Conservation (phyloP, 2,888 invertebrate genomes). For the Synergus umbraculus region DNA sequence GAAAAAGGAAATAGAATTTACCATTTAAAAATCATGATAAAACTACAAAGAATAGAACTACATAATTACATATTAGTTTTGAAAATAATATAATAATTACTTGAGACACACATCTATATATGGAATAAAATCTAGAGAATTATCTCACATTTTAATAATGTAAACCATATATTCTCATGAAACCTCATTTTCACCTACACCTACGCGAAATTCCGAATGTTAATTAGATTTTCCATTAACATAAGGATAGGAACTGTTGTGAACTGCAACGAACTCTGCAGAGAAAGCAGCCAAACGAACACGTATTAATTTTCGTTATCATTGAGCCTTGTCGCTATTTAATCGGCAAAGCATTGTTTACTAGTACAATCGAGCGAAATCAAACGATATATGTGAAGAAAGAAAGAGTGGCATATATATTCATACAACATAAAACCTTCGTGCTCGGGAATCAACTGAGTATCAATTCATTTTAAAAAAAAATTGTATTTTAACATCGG, state of each 20-base stretch:
- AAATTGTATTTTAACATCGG: background rate
- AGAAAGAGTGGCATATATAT: background rate
- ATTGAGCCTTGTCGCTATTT: conserved; percentile 58
- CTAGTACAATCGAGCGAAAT: conserved; percentile 63
- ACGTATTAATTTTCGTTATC: conserved; percentile 67
- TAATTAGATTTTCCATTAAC: conserved; percentile 12
- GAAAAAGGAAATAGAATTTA: too few species aligned
- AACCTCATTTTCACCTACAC: background rate
- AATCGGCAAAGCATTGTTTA: conserved; percentile 64
- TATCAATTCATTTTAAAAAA: background rate
- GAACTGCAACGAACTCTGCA: background rate
- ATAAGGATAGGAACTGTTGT: conserved; percentile 1
- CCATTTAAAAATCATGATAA: background rate
- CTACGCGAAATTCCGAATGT: background rate
- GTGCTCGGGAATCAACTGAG: background rate
- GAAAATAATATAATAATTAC: background rate
- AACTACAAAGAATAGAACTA: background rate
- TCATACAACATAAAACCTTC: conserved; percentile 9
- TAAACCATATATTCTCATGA: background rate
- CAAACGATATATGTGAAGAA: conserved; percentile 54
- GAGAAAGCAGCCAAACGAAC: conserved; percentile 38
- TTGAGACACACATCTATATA: background rate
- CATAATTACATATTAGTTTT: background rate
- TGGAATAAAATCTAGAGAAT: background rate
- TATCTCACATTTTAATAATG: background rate